Evolutionary conservation across 1,140 invertebrate genomes (phyloP).

Genomic region (Diachasma alloeum): DNA sequence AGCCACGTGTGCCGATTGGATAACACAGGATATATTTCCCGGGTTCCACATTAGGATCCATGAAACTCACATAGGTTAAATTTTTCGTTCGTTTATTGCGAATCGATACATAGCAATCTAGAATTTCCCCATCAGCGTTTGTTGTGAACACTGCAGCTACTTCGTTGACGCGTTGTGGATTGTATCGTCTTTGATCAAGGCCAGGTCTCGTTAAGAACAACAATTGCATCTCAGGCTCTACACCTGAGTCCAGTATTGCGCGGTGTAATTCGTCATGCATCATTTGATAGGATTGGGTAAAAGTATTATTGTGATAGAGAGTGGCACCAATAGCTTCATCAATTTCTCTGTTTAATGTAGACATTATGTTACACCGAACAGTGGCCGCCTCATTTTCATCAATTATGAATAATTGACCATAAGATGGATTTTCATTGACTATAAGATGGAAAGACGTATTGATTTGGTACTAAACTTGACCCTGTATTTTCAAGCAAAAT

Average conservation of each 20-base stretch:
- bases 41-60: slow-evolving; percentile 2
- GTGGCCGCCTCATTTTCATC: not conserved
- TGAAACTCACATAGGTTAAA: not conserved
- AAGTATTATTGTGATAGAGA: not conserved
- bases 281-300: slow-evolving; percentile 24
- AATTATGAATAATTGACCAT: slow-evolving; percentile 1
- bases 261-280: not conserved
- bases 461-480: not conserved
- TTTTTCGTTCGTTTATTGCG: not conserved
- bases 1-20: slow-evolving; percentile 21
- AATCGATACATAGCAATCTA: not conserved
- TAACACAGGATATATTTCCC: not conserved
- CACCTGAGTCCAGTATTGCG: not conserved
- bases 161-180: slow-evolving; percentile 21
- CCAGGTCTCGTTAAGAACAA: not conserved
- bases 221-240: not conserved
- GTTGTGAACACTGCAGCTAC: slow-evolving; percentile 14
- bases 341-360: not conserved
- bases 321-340: not conserved
- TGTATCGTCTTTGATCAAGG: not conserved
- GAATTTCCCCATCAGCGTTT: not conserved
- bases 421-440: not conserved
- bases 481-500: slow-evolving; percentile 8
- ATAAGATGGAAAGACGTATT: not conserved
- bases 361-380: not conserved